Percentiles rank a stretch among this genome's conserved stretches.
phyloP scores from a whole-genome alignment of 2,797 vertebrate genomes.

The Lagodon rhomboides region DNA sequence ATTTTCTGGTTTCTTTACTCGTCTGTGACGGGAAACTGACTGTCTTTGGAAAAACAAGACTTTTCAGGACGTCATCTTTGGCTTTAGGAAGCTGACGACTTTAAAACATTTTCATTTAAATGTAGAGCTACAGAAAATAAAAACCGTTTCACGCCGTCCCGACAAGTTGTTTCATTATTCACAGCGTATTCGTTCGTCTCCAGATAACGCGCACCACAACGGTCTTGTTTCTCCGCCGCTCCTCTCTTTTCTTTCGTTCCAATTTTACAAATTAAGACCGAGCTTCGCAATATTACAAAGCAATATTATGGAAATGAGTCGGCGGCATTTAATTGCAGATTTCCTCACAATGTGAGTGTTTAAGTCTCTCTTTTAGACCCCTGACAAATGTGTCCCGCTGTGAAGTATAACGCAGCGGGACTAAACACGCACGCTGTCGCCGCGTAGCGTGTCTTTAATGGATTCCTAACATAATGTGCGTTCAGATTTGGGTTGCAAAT shows the following conservation, averaged over 20 bases:
- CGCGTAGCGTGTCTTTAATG: not conserved
- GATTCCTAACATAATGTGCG: not conserved
- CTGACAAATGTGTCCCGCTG: not conserved
- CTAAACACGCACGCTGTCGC: not conserved
- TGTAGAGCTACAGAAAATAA: not conserved
- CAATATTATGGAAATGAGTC: not conserved
- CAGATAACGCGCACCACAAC: not conserved
- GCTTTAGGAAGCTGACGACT: not conserved
- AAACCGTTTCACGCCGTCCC: not conserved
- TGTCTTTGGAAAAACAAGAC: too few species aligned
- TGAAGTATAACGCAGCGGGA: not conserved
- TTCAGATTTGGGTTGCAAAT: not conserved
- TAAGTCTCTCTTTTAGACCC: not conserved
- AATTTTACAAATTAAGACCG: not conserved
- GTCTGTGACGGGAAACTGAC: too few species aligned
- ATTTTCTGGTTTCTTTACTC: too few species aligned
- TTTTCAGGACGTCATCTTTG: too few species aligned
- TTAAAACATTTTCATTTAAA: slow-evolving; percentile 1
- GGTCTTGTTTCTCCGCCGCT: not conserved
- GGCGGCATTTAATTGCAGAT: not conserved
- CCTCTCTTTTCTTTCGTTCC: not conserved
- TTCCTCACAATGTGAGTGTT: not conserved
- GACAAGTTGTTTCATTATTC: not conserved
- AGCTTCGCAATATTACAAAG: not conserved
- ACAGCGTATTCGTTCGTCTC: not conserved